These are phyloP conservation scores for Pachyseris speciosa DNA, from an alignment of 64 coral and sea anemone genomes.

Conservation along the genomic window DNA sequence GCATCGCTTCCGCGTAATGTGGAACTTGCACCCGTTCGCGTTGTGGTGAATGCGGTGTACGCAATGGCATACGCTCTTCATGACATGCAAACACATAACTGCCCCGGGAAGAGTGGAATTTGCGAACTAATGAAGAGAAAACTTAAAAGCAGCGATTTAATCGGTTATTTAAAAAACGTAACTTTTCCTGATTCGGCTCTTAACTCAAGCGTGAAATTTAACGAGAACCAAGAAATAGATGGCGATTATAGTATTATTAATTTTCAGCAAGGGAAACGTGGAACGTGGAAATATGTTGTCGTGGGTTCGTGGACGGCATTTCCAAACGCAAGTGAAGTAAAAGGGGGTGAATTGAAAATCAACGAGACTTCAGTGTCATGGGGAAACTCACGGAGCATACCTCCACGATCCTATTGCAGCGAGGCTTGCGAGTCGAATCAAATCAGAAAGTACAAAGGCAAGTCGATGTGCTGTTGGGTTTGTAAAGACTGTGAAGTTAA, in stretches of 20 bases:
- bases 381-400: constrained; percentile 40
- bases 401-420: constrained; percentile 80
- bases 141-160: constrained; percentile 28
- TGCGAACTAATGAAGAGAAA: constrained; percentile 66
- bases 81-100: constrained; percentile 62
- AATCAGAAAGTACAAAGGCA: constrained; percentile 39
- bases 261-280: constrained; percentile 67
- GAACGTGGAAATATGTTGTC: constrained; percentile 62
- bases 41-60: constrained; percentile 96
- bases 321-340: background rate
- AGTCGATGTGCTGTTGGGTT: constrained; percentile 80
- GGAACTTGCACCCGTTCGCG: constrained; percentile 88
- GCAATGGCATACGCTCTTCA: constrained; percentile 86
- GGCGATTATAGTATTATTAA: constrained; percentile 91
- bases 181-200: constrained; percentile 79
- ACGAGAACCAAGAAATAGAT: constrained; percentile 92
- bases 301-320: constrained; percentile 81
- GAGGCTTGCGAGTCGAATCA: constrained; percentile 49
- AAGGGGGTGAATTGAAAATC: constrained; percentile 32
- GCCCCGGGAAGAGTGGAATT: constrained; percentile 56
- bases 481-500: constrained; percentile 59
- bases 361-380: constrained; percentile 54
- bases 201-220: constrained; percentile 70
- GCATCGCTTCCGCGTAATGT: constrained; percentile 22
- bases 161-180: constrained; percentile 79